A percentile compares a stretch with the other conserved stretches of the same genome.
Conservation (phyloP, 37 sponge, comb jelly and placozoan genomes). For the Petrosia ficiformis region DNA sequence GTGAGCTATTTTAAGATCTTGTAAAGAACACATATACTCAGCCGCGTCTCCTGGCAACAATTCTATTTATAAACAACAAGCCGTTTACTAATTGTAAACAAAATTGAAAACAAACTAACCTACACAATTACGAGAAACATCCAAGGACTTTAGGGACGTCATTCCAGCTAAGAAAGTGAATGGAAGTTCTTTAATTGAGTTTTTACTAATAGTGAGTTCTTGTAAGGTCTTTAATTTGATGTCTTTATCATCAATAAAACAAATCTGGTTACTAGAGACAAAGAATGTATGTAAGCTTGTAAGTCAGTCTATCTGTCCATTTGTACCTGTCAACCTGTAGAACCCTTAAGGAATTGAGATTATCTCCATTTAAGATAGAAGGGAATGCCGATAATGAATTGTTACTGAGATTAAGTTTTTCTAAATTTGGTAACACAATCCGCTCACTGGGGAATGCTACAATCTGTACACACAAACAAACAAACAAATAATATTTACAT, state of each 20-base stretch:
- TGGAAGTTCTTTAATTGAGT: constrained; percentile 35
- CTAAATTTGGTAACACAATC: constrained; percentile 26
- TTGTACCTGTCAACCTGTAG: constrained; percentile 30
- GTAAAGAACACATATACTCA: constrained; percentile 48
- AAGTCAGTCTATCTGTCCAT: neutral
- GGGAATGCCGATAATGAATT: constrained; percentile 48
- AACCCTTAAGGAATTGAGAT: constrained; percentile 15
- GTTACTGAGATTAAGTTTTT: constrained; percentile 35
- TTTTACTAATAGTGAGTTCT: constrained; percentile 47
- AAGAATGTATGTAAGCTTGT: neutral
- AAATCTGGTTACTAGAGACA: constrained; percentile 44
- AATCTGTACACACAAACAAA: constrained; percentile 1
- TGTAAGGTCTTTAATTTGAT: constrained; percentile 24
- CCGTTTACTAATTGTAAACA: neutral
- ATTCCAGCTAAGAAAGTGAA: constrained; percentile 30
- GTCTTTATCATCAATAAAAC: constrained; percentile 12
- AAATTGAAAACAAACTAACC: constrained; percentile 21
- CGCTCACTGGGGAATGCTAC: neutral
- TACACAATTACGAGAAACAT: constrained; percentile 54
- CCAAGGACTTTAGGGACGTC: constrained; percentile 34
- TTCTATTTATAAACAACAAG: neutral
- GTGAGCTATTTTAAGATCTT: constrained; percentile 41
- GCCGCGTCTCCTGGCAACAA: constrained; percentile 30
- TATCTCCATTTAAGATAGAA: constrained; percentile 5
- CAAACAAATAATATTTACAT: neutral